phyloP scores from a whole-genome alignment of 2,797 vertebrate genomes.

The Microctenopoma steveboyesi region DNA sequence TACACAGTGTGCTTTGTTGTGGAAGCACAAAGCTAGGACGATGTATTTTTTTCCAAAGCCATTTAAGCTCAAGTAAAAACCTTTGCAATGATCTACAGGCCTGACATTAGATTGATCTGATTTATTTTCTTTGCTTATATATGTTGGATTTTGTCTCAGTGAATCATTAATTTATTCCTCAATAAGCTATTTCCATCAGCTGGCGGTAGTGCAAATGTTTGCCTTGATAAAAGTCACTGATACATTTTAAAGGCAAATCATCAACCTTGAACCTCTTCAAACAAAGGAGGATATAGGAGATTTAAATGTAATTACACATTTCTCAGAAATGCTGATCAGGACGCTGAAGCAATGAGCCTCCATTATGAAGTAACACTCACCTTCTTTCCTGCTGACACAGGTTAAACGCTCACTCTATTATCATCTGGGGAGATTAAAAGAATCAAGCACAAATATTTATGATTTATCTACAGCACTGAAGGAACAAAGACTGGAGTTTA shows the following conservation, averaged over 20 bases:
- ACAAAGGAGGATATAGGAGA: constrained; percentile 33
- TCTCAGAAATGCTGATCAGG: constrained; percentile 54
- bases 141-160: too few species aligned
- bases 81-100: too few species aligned
- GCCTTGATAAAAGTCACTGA: constrained; percentile 3
- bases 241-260: constrained; percentile 33
- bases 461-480: constrained; percentile 38
- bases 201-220: neutral
- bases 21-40: too few species aligned
- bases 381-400: constrained; percentile 44
- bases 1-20: too few species aligned
- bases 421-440: constrained; percentile 63
- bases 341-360: constrained; percentile 55
- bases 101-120: too few species aligned
- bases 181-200: neutral
- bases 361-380: constrained; percentile 35
- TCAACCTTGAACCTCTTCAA: constrained; percentile 14
- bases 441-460: constrained; percentile 51
- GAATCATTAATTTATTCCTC: too few species aligned
- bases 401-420: constrained; percentile 42
- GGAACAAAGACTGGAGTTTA: constrained; percentile 14
- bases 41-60: too few species aligned
- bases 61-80: too few species aligned
- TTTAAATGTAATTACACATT: constrained; percentile 59
- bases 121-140: too few species aligned